phyloP scores from a whole-genome alignment of 2,797 vertebrate species.

The Scomberomorus guttatus region DNA sequence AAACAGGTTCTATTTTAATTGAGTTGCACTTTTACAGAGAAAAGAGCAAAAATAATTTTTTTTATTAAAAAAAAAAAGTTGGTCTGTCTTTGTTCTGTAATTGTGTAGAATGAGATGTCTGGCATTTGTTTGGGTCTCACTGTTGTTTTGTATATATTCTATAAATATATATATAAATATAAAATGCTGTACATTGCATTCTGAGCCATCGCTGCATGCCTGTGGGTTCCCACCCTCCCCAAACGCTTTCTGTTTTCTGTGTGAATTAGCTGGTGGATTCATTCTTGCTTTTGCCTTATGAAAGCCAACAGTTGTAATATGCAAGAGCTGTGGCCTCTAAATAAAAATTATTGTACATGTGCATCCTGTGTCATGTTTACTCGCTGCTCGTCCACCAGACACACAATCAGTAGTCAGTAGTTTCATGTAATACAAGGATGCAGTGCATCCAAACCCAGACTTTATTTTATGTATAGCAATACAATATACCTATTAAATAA shows the following conservation, averaged over 20 bases:
- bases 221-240: conserved; percentile 88
- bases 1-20: conserved; percentile 88
- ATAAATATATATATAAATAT: conserved; percentile 87
- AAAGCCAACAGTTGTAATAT: conserved; percentile 99
- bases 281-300: conserved; percentile 99
- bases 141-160: conserved; percentile 95
- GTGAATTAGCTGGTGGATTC: conserved; percentile 97
- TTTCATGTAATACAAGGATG: conserved; percentile 56
- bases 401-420: conserved; percentile 14
- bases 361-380: conserved; percentile 70
- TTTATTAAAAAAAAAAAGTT: conserved; percentile 85
- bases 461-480: conserved; percentile 97
- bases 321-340: conserved; percentile 99
- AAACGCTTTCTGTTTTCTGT: conserved; percentile 93
- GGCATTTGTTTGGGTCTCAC: conserved; percentile 94
- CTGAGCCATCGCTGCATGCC: conserved; percentile 96
- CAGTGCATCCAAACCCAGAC: conserved; percentile 94
- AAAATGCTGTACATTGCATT: conserved; percentile 99
- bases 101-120: conserved; percentile 94
- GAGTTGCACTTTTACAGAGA: conserved; percentile 88
- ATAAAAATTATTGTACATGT: conserved; percentile 99
- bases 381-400: conserved; percentile 16
- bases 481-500: conserved; percentile 97
- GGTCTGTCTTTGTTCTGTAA: conserved; percentile 95
- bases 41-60: conserved; percentile 81